These are phyloP conservation scores for Chrysochloris asiatica DNA, from an alignment of 2,113 vertebrate species.

Conservation along the genomic window DNA sequence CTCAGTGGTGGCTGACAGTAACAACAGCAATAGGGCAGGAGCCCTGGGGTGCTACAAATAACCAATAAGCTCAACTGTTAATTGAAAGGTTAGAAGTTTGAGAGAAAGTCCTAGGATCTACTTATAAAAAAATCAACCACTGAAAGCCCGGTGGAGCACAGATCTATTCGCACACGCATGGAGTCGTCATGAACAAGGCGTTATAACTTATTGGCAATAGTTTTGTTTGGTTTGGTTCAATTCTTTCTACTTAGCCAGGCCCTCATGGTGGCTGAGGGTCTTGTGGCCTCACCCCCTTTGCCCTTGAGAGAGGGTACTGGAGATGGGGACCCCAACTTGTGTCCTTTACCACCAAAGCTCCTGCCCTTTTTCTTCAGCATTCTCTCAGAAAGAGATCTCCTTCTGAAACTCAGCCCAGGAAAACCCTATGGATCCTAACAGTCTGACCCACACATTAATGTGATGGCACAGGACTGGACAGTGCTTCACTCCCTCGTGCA, in stretches of 20 bases:
- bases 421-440: not conserved
- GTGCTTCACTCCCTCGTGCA: not conserved
- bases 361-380: rapidly evolving
- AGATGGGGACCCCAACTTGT: rapidly evolving
- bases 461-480: not conserved
- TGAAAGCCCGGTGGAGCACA: not conserved
- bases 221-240: not conserved
- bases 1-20: not conserved
- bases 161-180: not conserved
- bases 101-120: not conserved
- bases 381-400: not conserved
- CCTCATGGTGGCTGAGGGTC: rapidly evolving
- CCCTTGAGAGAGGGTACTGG: not conserved
- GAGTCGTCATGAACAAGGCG: not conserved
- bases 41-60: not conserved
- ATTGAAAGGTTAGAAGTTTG: not conserved
- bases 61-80: not conserved
- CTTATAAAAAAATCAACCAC: no score
- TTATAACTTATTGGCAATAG: not conserved
- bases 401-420: not conserved
- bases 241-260: not conserved
- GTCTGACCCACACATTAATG: not conserved
- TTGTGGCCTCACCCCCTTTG: not conserved
- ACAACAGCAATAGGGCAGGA: not conserved
- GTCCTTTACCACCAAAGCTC: not conserved